A percentile compares a stretch with the other conserved stretches of the same genome.
Conservation (phyloP, 2,888 invertebrate species). For the Syritta pipiens region DNA sequence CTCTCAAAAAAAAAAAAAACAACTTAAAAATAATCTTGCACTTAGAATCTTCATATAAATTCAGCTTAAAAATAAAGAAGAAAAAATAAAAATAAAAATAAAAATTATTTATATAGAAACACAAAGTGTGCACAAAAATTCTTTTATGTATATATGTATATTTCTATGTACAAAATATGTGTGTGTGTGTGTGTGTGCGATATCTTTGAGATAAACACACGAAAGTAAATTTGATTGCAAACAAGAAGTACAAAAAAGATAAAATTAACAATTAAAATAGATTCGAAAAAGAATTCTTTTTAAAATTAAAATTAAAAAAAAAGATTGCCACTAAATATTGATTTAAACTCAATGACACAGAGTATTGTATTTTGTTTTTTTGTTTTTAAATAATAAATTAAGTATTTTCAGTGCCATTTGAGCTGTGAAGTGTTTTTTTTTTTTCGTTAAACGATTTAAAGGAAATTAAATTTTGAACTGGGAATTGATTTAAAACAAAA, state of each 20-base stretch:
- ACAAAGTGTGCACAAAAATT: conserved; percentile 63
- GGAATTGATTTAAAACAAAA: conserved; percentile 40
- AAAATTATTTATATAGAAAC: conserved; percentile 24
- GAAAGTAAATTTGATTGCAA: conserved; percentile 42
- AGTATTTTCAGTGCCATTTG: conserved; percentile 79
- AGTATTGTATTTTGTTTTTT: conserved; percentile 57
- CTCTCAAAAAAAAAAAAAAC: conserved; percentile 51
- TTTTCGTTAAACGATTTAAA: conserved; percentile 70
- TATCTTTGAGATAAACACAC: conserved; percentile 58
- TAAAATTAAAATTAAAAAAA: conserved; percentile 73
- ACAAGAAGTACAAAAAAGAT: conserved; percentile 6
- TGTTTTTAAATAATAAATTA: conserved; percentile 73
- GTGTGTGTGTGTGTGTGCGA: too few species aligned
- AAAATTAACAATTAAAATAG: conserved; percentile 22
- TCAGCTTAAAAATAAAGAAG: conserved; percentile 41
- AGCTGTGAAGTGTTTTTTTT: conserved; percentile 42
- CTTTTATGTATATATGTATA: conserved; percentile 47
- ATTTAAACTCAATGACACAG: conserved; percentile 70
- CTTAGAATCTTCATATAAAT: conserved; percentile 52
- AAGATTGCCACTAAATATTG: conserved; percentile 75
- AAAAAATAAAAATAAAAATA: conserved; percentile 70
- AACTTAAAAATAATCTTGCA: conserved; percentile 70
- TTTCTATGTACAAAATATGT: conserved; percentile 47
- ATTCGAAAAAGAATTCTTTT: conserved; percentile 61
- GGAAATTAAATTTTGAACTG: conserved; percentile 51